phyloP scores from a whole-genome alignment of 1,140 invertebrate species.

The Charaxes varanes region DNA sequence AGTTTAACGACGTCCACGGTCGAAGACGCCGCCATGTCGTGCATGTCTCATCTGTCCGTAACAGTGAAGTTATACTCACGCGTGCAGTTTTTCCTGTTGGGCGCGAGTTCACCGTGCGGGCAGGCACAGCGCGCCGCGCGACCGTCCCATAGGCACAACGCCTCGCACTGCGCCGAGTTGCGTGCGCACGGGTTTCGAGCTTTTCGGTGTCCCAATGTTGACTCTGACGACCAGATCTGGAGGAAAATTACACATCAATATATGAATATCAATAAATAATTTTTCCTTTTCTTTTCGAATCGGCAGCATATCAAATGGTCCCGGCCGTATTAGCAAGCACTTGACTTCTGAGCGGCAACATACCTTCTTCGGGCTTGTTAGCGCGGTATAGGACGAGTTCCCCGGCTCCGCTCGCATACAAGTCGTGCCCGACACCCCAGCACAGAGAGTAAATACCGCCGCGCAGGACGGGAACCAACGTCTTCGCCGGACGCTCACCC shows the following conservation, averaged over 20 bases:
- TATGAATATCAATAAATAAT: no score
- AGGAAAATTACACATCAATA: neutral
- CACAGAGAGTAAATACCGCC: constrained; percentile 48
- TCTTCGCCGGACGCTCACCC: constrained; percentile 31
- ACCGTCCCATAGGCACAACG: constrained; percentile 87
- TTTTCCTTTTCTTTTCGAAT: no score
- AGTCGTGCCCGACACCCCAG: constrained; percentile 42
- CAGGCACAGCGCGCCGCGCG: constrained; percentile 80
- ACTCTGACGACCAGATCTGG: constrained; percentile 37
- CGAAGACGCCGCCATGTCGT: no score
- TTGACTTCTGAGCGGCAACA: no score
- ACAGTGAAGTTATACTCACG: no score
- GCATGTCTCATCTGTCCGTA: no score
- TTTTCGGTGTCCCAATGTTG: constrained; percentile 15
- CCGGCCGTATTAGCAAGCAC: no score
- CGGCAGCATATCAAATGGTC: no score
- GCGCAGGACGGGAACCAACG: constrained; percentile 26
- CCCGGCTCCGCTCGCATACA: constrained; percentile 74
- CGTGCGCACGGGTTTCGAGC: constrained; percentile 77
- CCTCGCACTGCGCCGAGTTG: constrained; percentile 80
- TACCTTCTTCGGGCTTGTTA: constrained; percentile 64
- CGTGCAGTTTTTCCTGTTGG: constrained; percentile 78
- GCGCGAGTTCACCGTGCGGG: constrained; percentile 80
- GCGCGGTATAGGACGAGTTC: constrained; percentile 69
- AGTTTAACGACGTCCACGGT: no score